Conservation (phyloP, 1,140 invertebrate genomes). For the Drosophila pandora region DNA sequence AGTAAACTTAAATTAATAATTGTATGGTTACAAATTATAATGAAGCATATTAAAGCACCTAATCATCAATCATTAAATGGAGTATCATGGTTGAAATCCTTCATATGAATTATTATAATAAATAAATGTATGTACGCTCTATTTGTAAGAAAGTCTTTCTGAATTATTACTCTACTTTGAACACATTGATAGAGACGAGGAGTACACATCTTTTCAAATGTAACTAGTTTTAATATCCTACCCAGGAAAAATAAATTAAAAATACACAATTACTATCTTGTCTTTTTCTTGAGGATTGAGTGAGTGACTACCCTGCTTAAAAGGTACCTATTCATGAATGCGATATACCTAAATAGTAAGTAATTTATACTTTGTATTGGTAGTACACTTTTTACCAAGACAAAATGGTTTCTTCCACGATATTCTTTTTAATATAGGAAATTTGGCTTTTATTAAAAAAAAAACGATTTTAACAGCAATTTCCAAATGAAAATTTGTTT, state of each 20-base stretch:
- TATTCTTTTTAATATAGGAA: no score
- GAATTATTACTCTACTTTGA: slow-evolving; percentile 21
- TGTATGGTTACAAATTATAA: slow-evolving; percentile 12
- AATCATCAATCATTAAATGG: slow-evolving; percentile 12
- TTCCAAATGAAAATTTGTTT: no score
- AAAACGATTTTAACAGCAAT: no score
- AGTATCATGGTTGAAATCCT: slow-evolving; percentile 29
- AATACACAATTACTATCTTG: not conserved
- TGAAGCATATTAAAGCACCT: not conserved
- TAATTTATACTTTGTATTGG: no score
- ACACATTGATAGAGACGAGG: slow-evolving; percentile 17
- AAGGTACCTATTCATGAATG: no score
- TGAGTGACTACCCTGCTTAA: no score
- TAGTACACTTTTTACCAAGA: no score
- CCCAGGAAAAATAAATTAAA: slow-evolving; percentile 27
- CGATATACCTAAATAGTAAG: no score
- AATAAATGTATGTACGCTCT: slow-evolving; percentile 23
- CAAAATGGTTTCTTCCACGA: no score
- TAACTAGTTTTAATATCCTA: slow-evolving; percentile 37
- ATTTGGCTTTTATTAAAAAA: no score
- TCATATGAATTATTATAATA: slow-evolving; percentile 19
- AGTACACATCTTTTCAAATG: slow-evolving; percentile 26
- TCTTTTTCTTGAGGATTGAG: no score
- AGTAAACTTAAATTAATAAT: slow-evolving; percentile 26
- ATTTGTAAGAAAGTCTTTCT: slow-evolving; percentile 22